Percentiles rank a stretch among this genome's conserved stretches.
phyloP scores from a whole-genome alignment of 2,113 vertebrate genomes.

The Tylochromis polylepis region DNA sequence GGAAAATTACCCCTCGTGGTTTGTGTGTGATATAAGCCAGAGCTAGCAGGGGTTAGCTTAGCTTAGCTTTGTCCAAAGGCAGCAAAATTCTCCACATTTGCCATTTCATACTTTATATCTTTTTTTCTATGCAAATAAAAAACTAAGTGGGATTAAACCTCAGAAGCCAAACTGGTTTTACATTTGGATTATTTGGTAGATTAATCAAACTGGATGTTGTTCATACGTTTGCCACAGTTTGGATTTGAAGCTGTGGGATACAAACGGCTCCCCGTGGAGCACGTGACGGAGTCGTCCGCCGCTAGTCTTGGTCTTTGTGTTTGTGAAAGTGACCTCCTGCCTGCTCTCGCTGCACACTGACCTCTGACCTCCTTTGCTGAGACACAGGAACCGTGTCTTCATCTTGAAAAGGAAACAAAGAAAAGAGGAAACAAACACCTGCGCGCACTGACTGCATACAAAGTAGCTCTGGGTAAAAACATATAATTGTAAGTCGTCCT shows the following conservation, averaged over 20 bases:
- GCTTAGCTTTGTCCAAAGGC: background rate
- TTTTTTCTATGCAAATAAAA: no score
- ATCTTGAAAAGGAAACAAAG: background rate
- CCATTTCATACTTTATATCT: background rate
- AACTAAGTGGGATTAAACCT: background rate
- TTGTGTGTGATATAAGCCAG: background rate
- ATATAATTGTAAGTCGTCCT: conserved; percentile 18
- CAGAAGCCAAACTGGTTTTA: background rate
- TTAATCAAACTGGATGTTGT: background rate
- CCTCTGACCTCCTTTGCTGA: background rate
- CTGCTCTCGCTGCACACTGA: background rate
- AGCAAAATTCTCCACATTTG: background rate
- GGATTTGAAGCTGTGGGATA: background rate
- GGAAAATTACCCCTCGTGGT: background rate
- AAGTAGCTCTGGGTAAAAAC: background rate
- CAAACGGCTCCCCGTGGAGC: background rate
- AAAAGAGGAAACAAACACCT: background rate
- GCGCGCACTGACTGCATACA: background rate
- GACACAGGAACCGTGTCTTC: background rate
- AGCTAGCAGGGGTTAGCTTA: background rate
- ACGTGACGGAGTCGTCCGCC: background rate
- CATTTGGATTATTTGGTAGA: background rate
- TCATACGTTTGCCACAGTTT: background rate
- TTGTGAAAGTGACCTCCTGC: background rate
- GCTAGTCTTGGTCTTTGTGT: background rate